These are phyloP conservation scores for Holacanthus passer DNA, from an alignment of 2,113 vertebrate species.

Conservation along the genomic window DNA sequence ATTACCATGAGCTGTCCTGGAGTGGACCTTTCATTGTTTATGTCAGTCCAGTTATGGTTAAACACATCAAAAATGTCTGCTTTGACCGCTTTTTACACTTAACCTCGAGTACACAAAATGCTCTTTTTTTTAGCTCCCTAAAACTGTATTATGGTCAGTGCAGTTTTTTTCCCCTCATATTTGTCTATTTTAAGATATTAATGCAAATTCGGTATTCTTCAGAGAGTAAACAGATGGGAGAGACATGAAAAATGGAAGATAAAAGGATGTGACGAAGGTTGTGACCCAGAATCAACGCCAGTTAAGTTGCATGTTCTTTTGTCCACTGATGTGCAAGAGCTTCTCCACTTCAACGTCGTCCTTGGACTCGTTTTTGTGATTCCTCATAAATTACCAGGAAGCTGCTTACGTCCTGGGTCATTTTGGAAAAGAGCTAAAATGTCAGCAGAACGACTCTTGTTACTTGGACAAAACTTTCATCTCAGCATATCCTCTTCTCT, in stretches of 20 bases:
- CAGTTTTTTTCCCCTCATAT: neutral
- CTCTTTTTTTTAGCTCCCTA: constrained; percentile 9
- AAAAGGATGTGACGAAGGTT: constrained; percentile 38
- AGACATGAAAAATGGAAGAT: constrained; percentile 55
- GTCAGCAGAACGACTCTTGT: constrained; percentile 20
- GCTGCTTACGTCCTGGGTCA: neutral
- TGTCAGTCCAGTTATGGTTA: constrained; percentile 65
- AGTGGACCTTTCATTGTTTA: constrained; percentile 80
- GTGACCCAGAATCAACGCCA: constrained; percentile 50
- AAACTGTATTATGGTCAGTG: constrained; percentile 13
- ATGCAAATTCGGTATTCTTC: constrained; percentile 21
- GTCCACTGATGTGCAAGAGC: constrained; percentile 23
- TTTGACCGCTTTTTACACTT: constrained; percentile 41
- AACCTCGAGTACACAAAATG: constrained; percentile 37
- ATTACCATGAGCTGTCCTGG: constrained; percentile 70
- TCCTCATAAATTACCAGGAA: constrained; percentile 32
- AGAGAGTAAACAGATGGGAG: constrained; percentile 29
- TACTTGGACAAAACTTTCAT: constrained; percentile 56
- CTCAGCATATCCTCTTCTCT: neutral
- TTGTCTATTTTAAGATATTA: constrained; percentile 53
- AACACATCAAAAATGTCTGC: constrained; percentile 46
- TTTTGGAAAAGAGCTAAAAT: constrained; percentile 11
- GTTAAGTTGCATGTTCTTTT: neutral
- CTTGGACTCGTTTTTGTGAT: constrained; percentile 19
- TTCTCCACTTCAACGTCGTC: neutral